Evolutionary conservation across 53 echinoderm and acorn worm genomes (phyloP).

Genomic region (Crossaster papposus): DNA sequence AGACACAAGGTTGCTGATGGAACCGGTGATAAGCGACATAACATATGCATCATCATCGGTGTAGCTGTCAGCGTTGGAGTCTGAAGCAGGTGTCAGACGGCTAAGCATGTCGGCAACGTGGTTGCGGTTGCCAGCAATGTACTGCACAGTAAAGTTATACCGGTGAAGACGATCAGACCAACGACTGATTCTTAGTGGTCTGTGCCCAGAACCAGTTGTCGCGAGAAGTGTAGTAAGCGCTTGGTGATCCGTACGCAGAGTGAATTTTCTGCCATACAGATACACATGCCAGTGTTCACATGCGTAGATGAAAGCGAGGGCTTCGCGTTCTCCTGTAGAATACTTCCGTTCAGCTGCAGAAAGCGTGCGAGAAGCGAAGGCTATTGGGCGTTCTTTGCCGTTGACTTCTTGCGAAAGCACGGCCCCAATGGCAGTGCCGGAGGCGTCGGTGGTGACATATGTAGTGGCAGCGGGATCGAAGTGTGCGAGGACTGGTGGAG

Average conservation of each 20-base stretch:
- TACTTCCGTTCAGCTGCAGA: no score
- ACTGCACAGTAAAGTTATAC: constrained; percentile 65
- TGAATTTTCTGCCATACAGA: constrained; percentile 63
- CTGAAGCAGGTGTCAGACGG: constrained; percentile 17
- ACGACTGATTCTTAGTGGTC: constrained; percentile 59
- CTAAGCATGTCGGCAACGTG: constrained; percentile 65
- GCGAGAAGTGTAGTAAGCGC: constrained; percentile 61
- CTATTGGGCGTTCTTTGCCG: no score
- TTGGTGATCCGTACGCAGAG: constrained; percentile 63
- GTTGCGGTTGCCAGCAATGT: constrained; percentile 62
- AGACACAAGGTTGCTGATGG: constrained; percentile 36
- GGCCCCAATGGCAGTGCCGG: no score
- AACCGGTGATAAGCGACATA: constrained; percentile 8
- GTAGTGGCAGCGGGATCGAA: no score
- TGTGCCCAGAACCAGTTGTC: constrained; percentile 58
- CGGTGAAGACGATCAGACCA: constrained; percentile 63
- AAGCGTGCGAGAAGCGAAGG: no score
- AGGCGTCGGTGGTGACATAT: no score
- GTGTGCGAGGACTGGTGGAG: no score
- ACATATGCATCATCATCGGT: constrained; percentile 7
- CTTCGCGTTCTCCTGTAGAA: no score
- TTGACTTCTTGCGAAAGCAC: no score
- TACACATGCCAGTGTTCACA: constrained; percentile 70
- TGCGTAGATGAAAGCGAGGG: no score
- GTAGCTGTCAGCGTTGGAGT: neutral